Conservation (phyloP, 2,113 vertebrate species). For the Prietella phreatophila region DNA sequence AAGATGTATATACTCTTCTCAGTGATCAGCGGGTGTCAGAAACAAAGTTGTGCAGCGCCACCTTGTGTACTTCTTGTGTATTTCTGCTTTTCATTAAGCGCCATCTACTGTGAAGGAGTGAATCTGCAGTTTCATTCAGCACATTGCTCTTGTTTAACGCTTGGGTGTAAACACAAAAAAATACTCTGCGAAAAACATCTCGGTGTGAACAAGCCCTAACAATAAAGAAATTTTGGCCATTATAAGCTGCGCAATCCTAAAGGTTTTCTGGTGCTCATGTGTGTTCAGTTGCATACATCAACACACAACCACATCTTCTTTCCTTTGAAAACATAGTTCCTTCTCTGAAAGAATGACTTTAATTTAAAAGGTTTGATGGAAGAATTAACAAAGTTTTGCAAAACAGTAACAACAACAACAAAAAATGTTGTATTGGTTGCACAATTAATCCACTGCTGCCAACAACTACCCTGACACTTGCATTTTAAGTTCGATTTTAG, state of each 20-base stretch:
- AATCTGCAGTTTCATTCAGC: too few species aligned
- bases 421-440: background rate
- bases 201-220: too few species aligned
- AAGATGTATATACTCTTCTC: too few species aligned
- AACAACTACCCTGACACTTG: background rate
- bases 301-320: background rate
- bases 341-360: background rate
- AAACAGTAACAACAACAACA: background rate
- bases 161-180: too few species aligned
- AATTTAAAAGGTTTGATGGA: background rate
- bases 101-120: too few species aligned
- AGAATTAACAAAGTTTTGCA: background rate
- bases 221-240: background rate
- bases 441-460: background rate
- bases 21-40: too few species aligned
- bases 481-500: background rate
- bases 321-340: background rate
- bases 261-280: background rate
- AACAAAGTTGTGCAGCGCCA: too few species aligned
- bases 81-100: too few species aligned
- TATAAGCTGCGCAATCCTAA: background rate
- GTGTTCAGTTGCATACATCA: background rate
- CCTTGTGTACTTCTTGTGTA: too few species aligned
- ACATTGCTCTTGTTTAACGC: too few species aligned
- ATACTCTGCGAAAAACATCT: too few species aligned